A percentile compares a stretch with the other conserved stretches of the same genome.
These are phyloP conservation scores for Brienomyrus brachyistius DNA, from an alignment of 2,113 vertebrate species.

Conservation along the genomic window DNA sequence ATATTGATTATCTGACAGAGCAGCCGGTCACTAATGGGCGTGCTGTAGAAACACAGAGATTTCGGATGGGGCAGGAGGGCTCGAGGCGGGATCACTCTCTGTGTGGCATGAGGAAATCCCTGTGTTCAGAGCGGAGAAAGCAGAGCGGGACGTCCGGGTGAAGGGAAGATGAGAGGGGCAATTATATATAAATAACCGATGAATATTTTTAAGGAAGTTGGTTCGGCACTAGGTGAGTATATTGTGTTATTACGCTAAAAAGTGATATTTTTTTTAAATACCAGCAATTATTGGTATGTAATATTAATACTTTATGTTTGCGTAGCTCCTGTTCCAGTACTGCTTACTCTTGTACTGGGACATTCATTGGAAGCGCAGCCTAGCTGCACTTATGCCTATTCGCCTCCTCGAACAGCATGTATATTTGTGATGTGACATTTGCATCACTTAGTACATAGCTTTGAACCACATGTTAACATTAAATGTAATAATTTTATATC, in stretches of 20 bases:
- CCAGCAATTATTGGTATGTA: background rate
- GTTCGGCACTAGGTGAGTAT: background rate
- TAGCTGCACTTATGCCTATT: background rate
- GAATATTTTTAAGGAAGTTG: background rate
- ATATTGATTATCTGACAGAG: slow-evolving; percentile 6
- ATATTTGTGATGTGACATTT: background rate
- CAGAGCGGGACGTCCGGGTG: slow-evolving; percentile 22
- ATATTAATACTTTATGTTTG: background rate
- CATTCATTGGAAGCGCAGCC: background rate
- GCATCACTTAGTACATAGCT: background rate
- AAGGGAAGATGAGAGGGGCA: background rate
- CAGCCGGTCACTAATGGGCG: background rate
- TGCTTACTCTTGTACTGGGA: background rate
- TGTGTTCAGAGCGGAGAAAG: slow-evolving; percentile 18
- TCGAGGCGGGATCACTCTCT: slow-evolving; percentile 48
- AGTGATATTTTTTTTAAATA: background rate
- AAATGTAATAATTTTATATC: background rate
- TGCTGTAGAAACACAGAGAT: background rate
- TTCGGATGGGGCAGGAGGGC: background rate
- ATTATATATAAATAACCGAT: background rate
- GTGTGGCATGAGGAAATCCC: slow-evolving; percentile 50
- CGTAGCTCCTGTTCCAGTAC: background rate
- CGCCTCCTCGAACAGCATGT: background rate
- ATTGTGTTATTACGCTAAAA: background rate
- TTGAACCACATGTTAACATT: background rate